Base-by-base conservation (phyloP, 2,113 vertebrate genomes). In the Lepus americanus region DNA sequence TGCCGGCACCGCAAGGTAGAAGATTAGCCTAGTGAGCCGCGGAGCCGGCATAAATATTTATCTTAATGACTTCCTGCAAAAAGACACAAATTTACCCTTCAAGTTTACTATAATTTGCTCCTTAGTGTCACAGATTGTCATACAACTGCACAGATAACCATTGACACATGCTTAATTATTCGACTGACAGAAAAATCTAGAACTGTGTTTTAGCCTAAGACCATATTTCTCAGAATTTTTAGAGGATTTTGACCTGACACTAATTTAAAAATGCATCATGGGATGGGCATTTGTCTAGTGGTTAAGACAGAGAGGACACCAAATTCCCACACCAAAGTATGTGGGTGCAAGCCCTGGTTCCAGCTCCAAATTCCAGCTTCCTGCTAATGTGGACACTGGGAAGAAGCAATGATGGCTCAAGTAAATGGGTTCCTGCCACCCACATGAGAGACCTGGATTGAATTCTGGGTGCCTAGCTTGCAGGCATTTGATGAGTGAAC, bases 181-280 rank as follows among this genome's bases (percentile, higher is more conserved):
- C 44, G 59, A 44, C 25, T 29, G 17, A 77, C 33, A 76, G 73
- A 69, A 9, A 78, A 77, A 17, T 13, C 14, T 49, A 76, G 6
- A 63, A 9, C 74, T 78, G 5, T 81, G 77, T 76, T 87, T 93
- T 69, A 93, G 31, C 20, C 3, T n/a, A 81, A 92, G 29, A 92
- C 27, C 19, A 64, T 4, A 86, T 39, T 70, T 90, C 25, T 31
- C 7, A 80, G 23, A 80, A 64, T 86, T 89, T 74, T 82, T 69
- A 74, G 51, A 94, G 27, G 69, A 55, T 89, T 81, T n/a, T 82
- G 29, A 55, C 63, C 51, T 85, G 73, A 89, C 6, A 80, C 22
- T 94, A 86, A 92, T 27, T 96, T 92, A 64, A 63, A 85, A 76
- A 61, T 36, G 3, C 23, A 73, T 64, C 8, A 64, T 16, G 63